Evolutionary conservation across 2,888 invertebrate species (phyloP), one percentile per base, ranked within the genome.

Genomic region (Zhuqinia jingwanae): DNA sequence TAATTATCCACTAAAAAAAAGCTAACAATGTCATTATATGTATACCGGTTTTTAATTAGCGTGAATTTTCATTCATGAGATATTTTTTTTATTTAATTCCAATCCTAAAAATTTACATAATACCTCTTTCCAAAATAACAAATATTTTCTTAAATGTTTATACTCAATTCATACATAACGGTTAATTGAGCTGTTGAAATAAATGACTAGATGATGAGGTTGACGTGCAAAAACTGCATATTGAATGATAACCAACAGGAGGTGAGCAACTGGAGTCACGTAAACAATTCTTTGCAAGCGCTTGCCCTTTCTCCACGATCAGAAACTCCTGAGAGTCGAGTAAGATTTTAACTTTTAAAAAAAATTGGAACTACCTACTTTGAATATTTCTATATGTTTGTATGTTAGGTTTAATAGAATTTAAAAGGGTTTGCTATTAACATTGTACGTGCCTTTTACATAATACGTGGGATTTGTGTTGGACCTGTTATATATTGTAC

Each of bases 241-340:
- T 17, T 65, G 17, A 53, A 30, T 75, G 27, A 53, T 77, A 79
- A 50, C 76, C 47, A 17, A 87, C 92, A 94, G 94, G 94, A 94
- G 91, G 88, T 91, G 75, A 92, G 91, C 87, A 92, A 92, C 85
- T 94, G 94, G 94, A 94, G 92, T 91, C 93, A 93, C 91, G 93
- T 92, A 80, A 93, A 92, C 88, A 94, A 93, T 91, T 93, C 92
- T 87, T 92, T 94, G 81, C 94, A 94, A 91, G 94, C 94, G 17
- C 92, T 94, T 53, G 93, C 94, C 47, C 92, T 94, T 87, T 94
- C 94, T 47, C 94, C 94, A 27, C 92, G 93, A 79, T 92, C 93
- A 60, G 94, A 94, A 91, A 92, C 92, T 45, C 92, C 92, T 42
- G 92, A 92, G 68, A 91, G 91, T 85, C 91, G 92, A 91, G 93